Evolutionary conservation across 2,113 vertebrate genomes (phyloP).

Genomic region (Regulus satrapa): DNA sequence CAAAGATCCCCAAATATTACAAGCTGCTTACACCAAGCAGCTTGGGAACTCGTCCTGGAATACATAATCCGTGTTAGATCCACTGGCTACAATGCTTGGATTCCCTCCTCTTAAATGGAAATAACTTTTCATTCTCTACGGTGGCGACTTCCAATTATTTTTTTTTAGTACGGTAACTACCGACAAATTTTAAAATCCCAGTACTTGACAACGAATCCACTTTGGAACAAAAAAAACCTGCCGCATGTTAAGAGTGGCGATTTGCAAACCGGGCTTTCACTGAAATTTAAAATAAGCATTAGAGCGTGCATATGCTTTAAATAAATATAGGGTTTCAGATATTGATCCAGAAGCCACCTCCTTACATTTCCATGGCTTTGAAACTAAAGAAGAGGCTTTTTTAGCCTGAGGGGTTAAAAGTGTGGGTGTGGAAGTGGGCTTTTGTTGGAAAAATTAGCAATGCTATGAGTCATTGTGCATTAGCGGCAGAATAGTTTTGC

Average conservation of each 20-base stretch:
- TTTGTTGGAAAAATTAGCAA: slow-evolving; percentile 91
- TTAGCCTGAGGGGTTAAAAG: slow-evolving; percentile 80
- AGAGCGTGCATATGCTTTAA: slow-evolving; percentile 19
- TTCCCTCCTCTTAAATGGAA: neutral
- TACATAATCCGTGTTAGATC: fast-evolving
- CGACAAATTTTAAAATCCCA: neutral
- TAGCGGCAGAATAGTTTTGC: slow-evolving; percentile 96
- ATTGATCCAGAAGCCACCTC: slow-evolving; percentile 50
- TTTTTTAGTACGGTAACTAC: neutral
- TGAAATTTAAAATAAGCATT: neutral
- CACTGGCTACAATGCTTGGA: neutral
- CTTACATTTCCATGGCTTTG: slow-evolving; percentile 64
- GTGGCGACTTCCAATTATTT: neutral
- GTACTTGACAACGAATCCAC: neutral
- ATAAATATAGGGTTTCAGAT: slow-evolving; percentile 47
- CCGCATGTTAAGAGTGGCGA: fast-evolving
- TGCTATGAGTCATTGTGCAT: slow-evolving; percentile 98
- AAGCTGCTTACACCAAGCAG: neutral
- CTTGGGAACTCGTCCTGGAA: fast-evolving
- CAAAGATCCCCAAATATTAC: neutral
- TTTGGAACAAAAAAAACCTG: neutral
- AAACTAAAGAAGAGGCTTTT: slow-evolving; percentile 68
- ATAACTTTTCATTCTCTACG: neutral
- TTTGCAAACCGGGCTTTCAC: neutral
- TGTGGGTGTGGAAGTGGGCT: slow-evolving; percentile 86